phyloP scores from a whole-genome alignment of 2,113 vertebrate genomes.

The Kobus ellipsiprymnus region DNA sequence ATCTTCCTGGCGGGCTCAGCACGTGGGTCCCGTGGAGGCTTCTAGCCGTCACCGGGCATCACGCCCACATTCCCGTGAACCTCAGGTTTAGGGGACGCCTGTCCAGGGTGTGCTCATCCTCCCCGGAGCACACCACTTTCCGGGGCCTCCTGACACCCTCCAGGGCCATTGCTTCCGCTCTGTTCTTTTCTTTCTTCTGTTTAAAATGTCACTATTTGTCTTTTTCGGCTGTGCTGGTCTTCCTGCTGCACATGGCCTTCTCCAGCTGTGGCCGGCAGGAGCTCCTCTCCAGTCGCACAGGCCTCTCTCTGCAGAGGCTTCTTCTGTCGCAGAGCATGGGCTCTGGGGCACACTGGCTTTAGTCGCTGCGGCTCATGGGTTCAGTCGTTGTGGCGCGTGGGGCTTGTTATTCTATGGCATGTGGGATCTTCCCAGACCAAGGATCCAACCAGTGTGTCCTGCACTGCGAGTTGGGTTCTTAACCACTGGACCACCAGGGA shows the following conservation, averaged over 20 bases:
- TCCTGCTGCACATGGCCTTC: rapidly evolving
- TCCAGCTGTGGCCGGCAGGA: neutral
- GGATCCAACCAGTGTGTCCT: neutral
- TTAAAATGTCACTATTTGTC: neutral
- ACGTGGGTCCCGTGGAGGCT: neutral
- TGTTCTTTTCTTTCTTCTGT: neutral
- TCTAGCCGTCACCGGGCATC: neutral
- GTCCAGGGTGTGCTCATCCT: neutral
- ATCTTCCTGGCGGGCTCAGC: neutral
- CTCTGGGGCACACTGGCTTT: neutral
- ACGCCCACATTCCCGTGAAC: rapidly evolving
- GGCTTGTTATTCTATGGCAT: neutral
- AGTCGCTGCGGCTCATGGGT: rapidly evolving
- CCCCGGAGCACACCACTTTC: rapidly evolving
- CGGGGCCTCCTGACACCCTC: neutral
- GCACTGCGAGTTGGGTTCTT: neutral
- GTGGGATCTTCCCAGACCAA: neutral
- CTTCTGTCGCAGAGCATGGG: neutral
- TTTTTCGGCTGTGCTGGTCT: neutral
- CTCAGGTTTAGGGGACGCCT: neutral
- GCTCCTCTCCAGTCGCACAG: neutral
- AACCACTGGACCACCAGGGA: neutral
- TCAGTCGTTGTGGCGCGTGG: neutral
- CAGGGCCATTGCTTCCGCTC: neutral
- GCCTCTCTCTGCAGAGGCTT: neutral